Evolutionary conservation across 2,797 vertebrate genomes (phyloP).

Genomic region (Morelia viridis): DNA sequence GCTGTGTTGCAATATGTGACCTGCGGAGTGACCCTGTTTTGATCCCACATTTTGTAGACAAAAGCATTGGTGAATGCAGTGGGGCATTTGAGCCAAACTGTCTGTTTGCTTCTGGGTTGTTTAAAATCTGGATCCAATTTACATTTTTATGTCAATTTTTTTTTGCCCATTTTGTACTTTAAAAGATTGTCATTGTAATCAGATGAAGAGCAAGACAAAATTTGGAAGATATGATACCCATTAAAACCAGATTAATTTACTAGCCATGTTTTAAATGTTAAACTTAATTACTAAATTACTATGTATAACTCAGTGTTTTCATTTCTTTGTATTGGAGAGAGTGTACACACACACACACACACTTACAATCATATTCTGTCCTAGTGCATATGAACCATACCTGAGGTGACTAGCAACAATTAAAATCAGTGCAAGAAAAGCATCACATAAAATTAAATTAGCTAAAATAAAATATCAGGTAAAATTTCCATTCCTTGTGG

Average conservation of each 20-base stretch:
- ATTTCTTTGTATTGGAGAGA: too few relatives aligned
- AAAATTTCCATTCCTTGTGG: too few relatives aligned
- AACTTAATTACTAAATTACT: background rate
- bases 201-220: background rate
- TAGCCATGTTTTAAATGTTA: background rate
- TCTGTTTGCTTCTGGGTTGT: conserved; percentile 1
- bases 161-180: background rate
- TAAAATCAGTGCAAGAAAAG: too few relatives aligned
- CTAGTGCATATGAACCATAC: too few relatives aligned
- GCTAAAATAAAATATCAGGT: too few relatives aligned
- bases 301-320: too few relatives aligned
- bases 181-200: conserved; percentile 8
- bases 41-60: background rate
- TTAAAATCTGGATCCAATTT: background rate
- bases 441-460: too few relatives aligned
- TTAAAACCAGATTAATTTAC: background rate
- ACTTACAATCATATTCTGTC: too few relatives aligned
- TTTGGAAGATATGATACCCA: background rate
- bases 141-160: background rate
- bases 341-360: too few relatives aligned
- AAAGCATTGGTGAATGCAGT: too few relatives aligned
- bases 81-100: background rate
- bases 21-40: background rate
- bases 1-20: background rate
- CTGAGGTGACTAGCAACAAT: too few relatives aligned